Base-by-base conservation (phyloP, 2,113 vertebrate genomes). In the Indicator indicator region DNA sequence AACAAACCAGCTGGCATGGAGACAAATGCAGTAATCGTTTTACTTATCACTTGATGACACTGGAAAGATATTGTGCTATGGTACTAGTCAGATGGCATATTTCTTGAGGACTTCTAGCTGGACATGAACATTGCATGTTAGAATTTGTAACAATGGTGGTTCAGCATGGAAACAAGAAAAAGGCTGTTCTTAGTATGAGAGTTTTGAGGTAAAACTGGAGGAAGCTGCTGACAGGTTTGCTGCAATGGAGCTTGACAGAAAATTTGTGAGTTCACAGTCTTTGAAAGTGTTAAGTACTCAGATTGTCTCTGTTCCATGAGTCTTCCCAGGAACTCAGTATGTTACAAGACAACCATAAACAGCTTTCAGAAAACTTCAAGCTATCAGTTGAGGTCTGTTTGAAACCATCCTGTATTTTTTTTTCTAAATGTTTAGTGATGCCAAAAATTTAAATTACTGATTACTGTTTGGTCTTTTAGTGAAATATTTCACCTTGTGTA, bases 181-280 rank as follows among this genome's bases (percentile, higher is more conserved):
- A 4, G 8, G 28, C 27, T 7, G 40, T 27, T 21, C 73, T 68
- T n/a, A 58, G 7, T 62, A 16, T 28, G 26, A 40, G 44, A 42
- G 11, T 5, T 36, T 36, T 55, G 14, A 78, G 78, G 63, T 76
- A 83, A n/a, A 30, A 19, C 15, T 69, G 75, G 63, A 42, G 59
- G 63, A 65, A 82, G 67, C 46, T 74, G 19, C 60, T 72, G 83
- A 89, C 67, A 58, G 44, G 55, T 90, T 94, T 88, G 38, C 59
- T 72, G 94, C 59, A 55, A 14, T 59, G 79, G 62, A 38, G 91
- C 92, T 59, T 94, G 82, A 95, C 88, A 88, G 85, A 92, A 87
- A 36, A 88, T 88, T 91, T 71, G 72, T 55, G 90, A 73, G 56
- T 63, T 86, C 40, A 27, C 68, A 64, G 77, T 89, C 91, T 86